These are phyloP conservation scores for Aspidapion aeneum DNA, from an alignment of 2,888 invertebrate species.

Conservation along the genomic window DNA sequence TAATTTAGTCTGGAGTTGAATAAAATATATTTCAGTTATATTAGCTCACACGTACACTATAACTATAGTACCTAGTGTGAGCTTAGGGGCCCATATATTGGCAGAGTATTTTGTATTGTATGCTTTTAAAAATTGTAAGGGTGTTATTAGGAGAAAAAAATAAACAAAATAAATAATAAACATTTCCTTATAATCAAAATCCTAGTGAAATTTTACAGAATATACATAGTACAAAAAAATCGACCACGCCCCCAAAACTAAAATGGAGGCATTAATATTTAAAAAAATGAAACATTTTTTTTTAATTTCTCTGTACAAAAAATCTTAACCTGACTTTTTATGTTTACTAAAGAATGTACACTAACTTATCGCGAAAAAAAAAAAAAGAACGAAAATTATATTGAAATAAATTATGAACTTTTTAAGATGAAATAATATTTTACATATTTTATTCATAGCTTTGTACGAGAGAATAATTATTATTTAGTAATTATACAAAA, in stretches of 20 bases:
- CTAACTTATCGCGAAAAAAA: constrained; percentile 40
- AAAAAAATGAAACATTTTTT: constrained; percentile 43
- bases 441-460: too few species aligned
- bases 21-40: too few species aligned
- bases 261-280: constrained; percentile 26
- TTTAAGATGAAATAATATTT: too few species aligned
- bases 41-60: too few species aligned
- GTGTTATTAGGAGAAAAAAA: neutral
- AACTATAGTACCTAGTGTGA: too few species aligned
- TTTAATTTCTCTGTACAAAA: constrained; percentile 52
- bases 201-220: constrained; percentile 74
- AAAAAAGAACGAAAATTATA: constrained; percentile 35
- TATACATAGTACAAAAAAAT: constrained; percentile 83
- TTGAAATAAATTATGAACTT: neutral
- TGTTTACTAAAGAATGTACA: constrained; percentile 47
- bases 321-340: constrained; percentile 45
- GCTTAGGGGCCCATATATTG: too few species aligned
- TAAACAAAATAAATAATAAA: constrained; percentile 41
- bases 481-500: too few species aligned
- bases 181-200: constrained; percentile 59
- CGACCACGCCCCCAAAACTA: constrained; percentile 40
- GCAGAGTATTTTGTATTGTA: too few species aligned
- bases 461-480: too few species aligned
- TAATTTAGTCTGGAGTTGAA: too few species aligned
- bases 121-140: too few species aligned